These are phyloP conservation scores for Epinephelus fuscoguttatus DNA, from an alignment of 2,113 vertebrate genomes.

Conservation along the genomic window DNA sequence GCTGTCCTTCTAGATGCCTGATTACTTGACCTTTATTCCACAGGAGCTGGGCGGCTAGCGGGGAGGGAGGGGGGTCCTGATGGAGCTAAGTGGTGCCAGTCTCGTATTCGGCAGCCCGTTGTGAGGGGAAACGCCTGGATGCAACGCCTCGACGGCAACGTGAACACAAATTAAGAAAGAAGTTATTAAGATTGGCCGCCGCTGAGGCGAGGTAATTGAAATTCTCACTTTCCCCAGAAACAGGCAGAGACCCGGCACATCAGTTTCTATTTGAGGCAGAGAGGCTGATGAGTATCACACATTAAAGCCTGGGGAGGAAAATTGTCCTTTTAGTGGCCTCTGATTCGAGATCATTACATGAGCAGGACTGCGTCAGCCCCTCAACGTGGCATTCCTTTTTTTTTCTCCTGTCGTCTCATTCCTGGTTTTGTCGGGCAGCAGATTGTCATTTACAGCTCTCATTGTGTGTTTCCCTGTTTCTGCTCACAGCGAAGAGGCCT, in stretches of 20 bases:
- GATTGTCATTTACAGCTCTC: conserved; percentile 53
- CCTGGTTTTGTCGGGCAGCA: conserved; percentile 42
- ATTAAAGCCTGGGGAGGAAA: conserved; percentile 48
- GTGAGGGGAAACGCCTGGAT: conserved; percentile 47
- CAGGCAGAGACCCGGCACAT: conserved; percentile 39
- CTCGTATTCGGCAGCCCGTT: conserved; percentile 35
- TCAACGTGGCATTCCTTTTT: conserved; percentile 16
- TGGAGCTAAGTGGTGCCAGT: conserved; percentile 64
- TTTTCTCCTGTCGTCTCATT: conserved; percentile 26
- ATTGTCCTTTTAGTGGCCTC: conserved; percentile 49
- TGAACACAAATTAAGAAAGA: conserved; percentile 60
- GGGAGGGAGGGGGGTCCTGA: conserved; percentile 19
- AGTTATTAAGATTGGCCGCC: conserved; percentile 63
- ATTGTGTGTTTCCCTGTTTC: conserved; percentile 17
- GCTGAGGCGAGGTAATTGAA: conserved; percentile 63
- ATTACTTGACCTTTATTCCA: conserved; percentile 78
- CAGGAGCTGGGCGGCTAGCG: conserved; percentile 45
- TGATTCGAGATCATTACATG: conserved; percentile 63
- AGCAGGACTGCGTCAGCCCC: background rate
- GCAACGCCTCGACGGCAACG: conserved; percentile 36
- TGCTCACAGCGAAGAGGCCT: background rate
- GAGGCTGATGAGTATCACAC: conserved; percentile 64
- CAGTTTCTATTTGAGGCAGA: conserved; percentile 49
- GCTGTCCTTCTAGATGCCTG: conserved; percentile 75
- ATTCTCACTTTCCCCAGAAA: conserved; percentile 54